Conservation (phyloP, 1,140 invertebrate species). For the Drosophila ironensis region DNA sequence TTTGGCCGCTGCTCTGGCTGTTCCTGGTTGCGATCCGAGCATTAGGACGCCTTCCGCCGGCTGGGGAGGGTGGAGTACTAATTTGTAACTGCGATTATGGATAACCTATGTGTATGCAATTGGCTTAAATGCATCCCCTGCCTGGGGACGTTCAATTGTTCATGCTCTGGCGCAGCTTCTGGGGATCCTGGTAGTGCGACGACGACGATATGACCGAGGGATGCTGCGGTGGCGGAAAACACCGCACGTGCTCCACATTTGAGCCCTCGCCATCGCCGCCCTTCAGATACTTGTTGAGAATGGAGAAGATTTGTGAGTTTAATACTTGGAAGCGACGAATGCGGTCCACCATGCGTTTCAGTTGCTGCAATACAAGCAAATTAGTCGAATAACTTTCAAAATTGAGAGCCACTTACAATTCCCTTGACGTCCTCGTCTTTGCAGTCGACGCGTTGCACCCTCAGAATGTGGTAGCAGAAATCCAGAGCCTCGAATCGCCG, state of each 20-base stretch:
- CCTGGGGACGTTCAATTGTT: conserved; percentile 55
- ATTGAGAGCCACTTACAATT: conserved; percentile 89
- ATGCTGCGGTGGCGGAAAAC: conserved; percentile 97
- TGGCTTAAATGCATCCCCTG: conserved; percentile 49
- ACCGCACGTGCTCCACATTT: conserved; percentile 97
- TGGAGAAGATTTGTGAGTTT: conserved; percentile 99
- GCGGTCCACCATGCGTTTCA: conserved; percentile 98
- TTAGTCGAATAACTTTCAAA: not conserved
- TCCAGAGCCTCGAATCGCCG: conserved; percentile 98
- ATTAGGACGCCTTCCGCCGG: not conserved
- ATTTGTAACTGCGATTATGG: conserved; percentile 42
- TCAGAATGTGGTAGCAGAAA: conserved; percentile 98
- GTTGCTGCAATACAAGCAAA: conserved; percentile 86
- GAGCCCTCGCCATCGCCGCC: conserved; percentile 91
- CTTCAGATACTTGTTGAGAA: conserved; percentile 97
- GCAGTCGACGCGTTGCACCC: conserved; percentile 97
- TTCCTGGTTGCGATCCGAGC: not conserved
- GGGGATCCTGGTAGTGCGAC: conserved; percentile 82
- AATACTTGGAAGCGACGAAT: conserved; percentile 98
- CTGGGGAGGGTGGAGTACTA: not conserved
- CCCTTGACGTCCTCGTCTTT: conserved; percentile 98
- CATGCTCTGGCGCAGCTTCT: conserved; percentile 80
- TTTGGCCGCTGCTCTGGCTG: conserved; percentile 3
- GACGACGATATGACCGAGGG: conserved; percentile 83
- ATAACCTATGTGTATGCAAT: conserved; percentile 43